Evolutionary conservation across 2,113 vertebrate genomes (phyloP).

Genomic region (Chlorodrepanis virens): DNA sequence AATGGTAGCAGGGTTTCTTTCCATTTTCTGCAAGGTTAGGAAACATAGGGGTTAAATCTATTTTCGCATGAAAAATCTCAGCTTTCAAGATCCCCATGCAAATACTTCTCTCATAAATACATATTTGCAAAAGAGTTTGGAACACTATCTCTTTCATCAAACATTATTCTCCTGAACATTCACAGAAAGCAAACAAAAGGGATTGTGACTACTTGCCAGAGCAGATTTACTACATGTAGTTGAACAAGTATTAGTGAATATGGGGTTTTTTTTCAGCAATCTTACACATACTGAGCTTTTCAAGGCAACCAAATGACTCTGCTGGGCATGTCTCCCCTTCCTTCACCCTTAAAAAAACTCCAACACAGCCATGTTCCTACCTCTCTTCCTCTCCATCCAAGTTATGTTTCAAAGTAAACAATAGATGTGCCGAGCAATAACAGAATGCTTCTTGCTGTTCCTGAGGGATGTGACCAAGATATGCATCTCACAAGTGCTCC

Average conservation of each 20-base stretch:
- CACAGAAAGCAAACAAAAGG: slow-evolving; percentile 19
- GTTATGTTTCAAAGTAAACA: background rate
- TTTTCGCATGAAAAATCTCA: background rate
- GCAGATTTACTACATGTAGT: background rate
- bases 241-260: background rate
- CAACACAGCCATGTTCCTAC: background rate
- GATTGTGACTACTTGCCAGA: background rate
- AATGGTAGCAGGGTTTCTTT: background rate
- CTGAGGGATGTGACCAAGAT: background rate
- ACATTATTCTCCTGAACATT: slow-evolving; percentile 10
- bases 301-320: background rate
- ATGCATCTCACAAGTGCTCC: background rate
- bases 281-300: background rate
- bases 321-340: rapidly evolving
- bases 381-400: background rate
- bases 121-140: slow-evolving; percentile 30
- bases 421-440: background rate
- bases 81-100: background rate
- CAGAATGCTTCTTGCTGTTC: background rate
- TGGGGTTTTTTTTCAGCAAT: background rate
- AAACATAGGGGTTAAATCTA: background rate
- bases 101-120: background rate
- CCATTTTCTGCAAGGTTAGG: background rate
- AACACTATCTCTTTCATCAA: slow-evolving; percentile 41
- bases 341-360: background rate